These are phyloP conservation scores for Tanytarsus gracilentus DNA, from an alignment of 2,888 invertebrate species.

Conservation along the genomic window DNA sequence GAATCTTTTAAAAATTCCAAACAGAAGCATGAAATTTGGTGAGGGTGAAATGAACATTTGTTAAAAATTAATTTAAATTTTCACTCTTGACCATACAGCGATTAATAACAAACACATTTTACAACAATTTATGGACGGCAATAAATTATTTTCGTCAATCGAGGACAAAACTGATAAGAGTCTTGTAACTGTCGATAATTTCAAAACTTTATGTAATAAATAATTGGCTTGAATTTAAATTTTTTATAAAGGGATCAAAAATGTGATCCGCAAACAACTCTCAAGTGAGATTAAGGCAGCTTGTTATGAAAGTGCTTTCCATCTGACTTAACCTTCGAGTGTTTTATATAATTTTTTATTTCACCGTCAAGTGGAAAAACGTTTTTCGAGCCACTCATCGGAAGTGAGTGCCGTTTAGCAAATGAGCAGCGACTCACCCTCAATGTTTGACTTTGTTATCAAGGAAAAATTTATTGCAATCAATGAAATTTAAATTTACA, in stretches of 20 bases:
- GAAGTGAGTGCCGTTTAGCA: neutral
- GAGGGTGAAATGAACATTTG: slow-evolving; percentile 2
- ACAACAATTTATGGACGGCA: slow-evolving; percentile 13
- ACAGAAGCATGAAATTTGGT: slow-evolving; percentile 19
- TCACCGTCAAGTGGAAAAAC: neutral
- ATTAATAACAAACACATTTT: slow-evolving; percentile 28
- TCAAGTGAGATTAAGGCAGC: no score
- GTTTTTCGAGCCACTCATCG: slow-evolving; percentile 2
- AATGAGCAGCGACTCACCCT: neutral
- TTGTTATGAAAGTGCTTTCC: no score
- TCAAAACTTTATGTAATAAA: no score
- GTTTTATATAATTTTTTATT: neutral
- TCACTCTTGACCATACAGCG: neutral
- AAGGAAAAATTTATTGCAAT: neutral
- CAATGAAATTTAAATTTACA: neutral
- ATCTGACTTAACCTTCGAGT: neutral
- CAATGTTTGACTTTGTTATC: slow-evolving; percentile 19
- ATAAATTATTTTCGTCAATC: no score
- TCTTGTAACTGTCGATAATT: no score
- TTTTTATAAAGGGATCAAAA: no score
- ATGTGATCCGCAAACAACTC: no score
- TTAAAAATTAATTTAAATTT: slow-evolving; percentile 14
- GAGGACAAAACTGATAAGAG: no score
- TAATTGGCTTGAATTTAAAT: no score
- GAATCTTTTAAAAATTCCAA: slow-evolving; percentile 11